Conservation (phyloP, 2,797 vertebrate species). For the Otolemur crassicaudatus region DNA sequence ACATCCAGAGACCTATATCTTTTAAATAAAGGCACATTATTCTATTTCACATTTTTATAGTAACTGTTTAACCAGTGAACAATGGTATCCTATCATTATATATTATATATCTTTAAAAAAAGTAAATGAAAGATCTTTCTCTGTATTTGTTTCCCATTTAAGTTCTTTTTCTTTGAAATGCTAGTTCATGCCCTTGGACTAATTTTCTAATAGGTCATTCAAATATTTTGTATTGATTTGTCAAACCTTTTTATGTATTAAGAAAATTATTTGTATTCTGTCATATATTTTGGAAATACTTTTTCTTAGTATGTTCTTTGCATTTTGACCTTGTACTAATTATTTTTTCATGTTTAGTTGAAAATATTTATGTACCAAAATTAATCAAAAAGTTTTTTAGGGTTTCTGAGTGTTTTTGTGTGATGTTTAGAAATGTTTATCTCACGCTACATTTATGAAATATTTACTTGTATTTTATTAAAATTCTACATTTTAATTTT, state of each 20-base stretch:
- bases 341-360: conserved; percentile 27
- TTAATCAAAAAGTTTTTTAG: background rate
- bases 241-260: background rate
- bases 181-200: conserved; percentile 18
- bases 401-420: background rate
- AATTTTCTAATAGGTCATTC: background rate
- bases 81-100: background rate
- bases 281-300: background rate
- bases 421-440: conserved; percentile 12
- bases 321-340: conserved; percentile 20
- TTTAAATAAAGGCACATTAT: background rate
- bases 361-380: background rate
- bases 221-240: background rate
- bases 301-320: background rate
- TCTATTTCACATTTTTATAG: background rate
- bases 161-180: conserved; percentile 37
- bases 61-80: background rate
- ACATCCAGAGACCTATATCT: background rate
- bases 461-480: conserved; percentile 4
- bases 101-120: background rate
- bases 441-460: conserved; percentile 1
- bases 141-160: background rate
- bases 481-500: conserved; percentile 4
- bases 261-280: conserved; percentile 38
- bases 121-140: background rate